Percentiles rank a stretch among this genome's conserved stretches.
Evolutionary conservation across 2,888 invertebrate genomes (phyloP).

Genomic region (Catocala sponsa): DNA sequence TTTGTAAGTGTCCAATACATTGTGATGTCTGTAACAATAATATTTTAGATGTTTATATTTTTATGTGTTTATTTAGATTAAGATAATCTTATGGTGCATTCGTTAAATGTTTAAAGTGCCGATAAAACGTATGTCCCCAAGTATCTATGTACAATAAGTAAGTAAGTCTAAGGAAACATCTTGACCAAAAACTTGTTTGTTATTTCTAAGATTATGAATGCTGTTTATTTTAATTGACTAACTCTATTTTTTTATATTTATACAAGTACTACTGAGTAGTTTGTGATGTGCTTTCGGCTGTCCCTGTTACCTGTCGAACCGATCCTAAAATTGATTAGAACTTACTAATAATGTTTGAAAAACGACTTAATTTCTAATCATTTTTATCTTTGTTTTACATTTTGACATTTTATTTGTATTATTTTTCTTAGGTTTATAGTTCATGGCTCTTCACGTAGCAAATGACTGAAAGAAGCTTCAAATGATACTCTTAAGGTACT

Average conservation of each 20-base stretch:
- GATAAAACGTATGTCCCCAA: conserved; percentile 42
- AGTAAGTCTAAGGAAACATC: conserved; percentile 57
- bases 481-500: conserved; percentile 60
- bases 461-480: conserved; percentile 69
- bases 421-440: conserved; percentile 65
- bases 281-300: conserved; percentile 58
- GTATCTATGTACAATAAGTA: conserved; percentile 46
- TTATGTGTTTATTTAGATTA: conserved; percentile 86
- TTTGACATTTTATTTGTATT: conserved; percentile 71
- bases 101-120: conserved; percentile 81
- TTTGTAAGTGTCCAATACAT: conserved; percentile 81
- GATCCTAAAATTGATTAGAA: conserved; percentile 61
- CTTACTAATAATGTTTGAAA: conserved; percentile 46
- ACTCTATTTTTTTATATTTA: conserved; percentile 43
- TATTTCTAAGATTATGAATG: conserved; percentile 37
- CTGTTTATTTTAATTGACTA: conserved; percentile 51
- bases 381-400: conserved; percentile 69
- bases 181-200: conserved; percentile 44
- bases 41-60: conserved; percentile 86
- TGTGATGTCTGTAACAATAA: conserved; percentile 88
- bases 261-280: conserved; percentile 34
- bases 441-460: conserved; percentile 52
- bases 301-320: conserved; percentile 53
- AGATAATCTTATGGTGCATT: conserved; percentile 72
- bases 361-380: conserved; percentile 55